Conservation (phyloP, 2,888 invertebrate species). For the Dugesia japonica region DNA sequence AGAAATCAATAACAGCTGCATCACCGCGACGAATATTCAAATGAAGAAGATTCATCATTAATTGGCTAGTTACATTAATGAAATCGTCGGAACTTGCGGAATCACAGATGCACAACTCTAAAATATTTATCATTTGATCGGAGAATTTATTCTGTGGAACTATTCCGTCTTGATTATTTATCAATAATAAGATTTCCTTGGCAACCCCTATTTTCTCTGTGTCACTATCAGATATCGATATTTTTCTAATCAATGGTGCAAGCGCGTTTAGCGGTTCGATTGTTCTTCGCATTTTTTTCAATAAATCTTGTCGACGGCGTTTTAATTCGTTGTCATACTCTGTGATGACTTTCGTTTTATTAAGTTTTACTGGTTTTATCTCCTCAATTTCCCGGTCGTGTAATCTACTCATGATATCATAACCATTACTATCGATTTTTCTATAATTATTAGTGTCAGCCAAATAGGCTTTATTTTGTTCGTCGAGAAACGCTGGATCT, state of each 20-base stretch:
- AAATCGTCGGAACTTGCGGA: not conserved
- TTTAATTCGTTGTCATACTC: constrained; percentile 1
- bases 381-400: not conserved
- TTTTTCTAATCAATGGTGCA: not conserved
- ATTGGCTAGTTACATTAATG: not conserved
- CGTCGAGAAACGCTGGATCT: constrained; percentile 4
- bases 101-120: not conserved
- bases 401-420: not conserved
- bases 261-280: not conserved
- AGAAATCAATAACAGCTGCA: not conserved
- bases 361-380: not conserved
- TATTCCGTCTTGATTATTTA: not conserved
- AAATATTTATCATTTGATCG: constrained; percentile 7
- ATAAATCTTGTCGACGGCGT: not conserved
- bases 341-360: not conserved
- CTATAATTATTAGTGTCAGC: not conserved
- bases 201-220: not conserved
- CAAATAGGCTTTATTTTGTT: not conserved
- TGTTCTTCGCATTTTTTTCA: not conserved
- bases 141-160: not conserved
- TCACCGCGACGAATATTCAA: not conserved
- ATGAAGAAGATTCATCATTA: not conserved
- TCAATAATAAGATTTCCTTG: not conserved
- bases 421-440: not conserved
- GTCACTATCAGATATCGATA: not conserved